A percentile compares a stretch with the other conserved stretches of the same genome.
Evolutionary conservation across 1,140 invertebrate genomes (phyloP).

Genomic region (Steinernema khuongi): DNA sequence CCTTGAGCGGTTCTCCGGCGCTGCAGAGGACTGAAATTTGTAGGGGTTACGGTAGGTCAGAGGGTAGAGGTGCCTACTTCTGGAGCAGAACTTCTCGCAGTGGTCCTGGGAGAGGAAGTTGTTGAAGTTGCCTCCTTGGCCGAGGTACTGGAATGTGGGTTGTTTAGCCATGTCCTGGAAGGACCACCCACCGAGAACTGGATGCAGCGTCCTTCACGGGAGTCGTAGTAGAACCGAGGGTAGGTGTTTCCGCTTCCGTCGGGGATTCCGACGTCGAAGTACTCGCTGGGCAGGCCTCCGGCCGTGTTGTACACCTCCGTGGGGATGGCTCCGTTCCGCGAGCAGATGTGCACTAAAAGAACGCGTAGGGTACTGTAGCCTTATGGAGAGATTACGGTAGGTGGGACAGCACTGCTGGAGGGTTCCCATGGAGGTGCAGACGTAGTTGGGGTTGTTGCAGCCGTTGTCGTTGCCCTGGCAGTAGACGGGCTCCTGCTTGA

Average conservation of each 20-base stretch:
- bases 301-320: conserved; percentile 58
- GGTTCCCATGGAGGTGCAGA: conserved; percentile 56
- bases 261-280: conserved; percentile 57
- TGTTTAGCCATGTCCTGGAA: background rate
- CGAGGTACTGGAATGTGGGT: conserved; percentile 47
- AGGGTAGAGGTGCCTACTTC: conserved; percentile 44
- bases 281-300: conserved; percentile 54
- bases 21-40: conserved; percentile 49
- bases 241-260: conserved; percentile 54
- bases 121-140: conserved; percentile 58
- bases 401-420: conserved; percentile 57
- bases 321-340: conserved; percentile 56
- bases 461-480: conserved; percentile 58
- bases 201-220: conserved; percentile 55
- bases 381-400: conserved; percentile 41
- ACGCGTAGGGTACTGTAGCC: background rate
- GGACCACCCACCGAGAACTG: conserved; percentile 47
- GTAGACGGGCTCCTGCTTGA: conserved; percentile 58
- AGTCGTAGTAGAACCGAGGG: conserved; percentile 56
- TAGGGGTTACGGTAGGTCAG: background rate
- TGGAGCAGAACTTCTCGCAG: conserved; percentile 58
- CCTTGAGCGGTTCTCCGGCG: conserved; percentile 57
- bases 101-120: conserved; percentile 58
- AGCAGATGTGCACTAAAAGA: conserved; percentile 48
- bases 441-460: conserved; percentile 58